Base-by-base conservation (phyloP, 2,888 invertebrate species). In the Odontomyia ornata region DNA sequence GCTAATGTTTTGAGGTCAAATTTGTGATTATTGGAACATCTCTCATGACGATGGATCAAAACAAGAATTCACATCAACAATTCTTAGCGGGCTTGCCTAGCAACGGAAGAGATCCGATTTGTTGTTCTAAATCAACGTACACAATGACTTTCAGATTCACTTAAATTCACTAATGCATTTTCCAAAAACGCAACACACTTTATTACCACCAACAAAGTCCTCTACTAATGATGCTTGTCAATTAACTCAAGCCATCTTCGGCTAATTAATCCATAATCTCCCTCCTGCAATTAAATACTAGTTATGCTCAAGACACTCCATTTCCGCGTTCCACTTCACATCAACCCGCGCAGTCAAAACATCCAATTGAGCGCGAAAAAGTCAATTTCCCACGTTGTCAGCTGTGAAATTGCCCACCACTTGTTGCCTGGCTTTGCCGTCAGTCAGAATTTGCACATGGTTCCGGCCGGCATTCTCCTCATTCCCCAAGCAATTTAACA, bases 391-490 rank as follows among this genome's bases (percentile, higher is more conserved):
- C 30, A 36, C 36, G 3, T 36, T 5, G 5, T 36, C n/a, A 4
- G 52, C 52, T 52, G 52, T 15, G 3, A 13, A 52, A 13, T 9
- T 9, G 4, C 15, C 5, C 52, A 2, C 52, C 52, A 64, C 27
- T 27, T 64, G 64, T 64, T 64, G 30, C 64, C 11, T 64, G 15
- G 18, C n/a, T n/a, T 27, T 11, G 52, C 52, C 13, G 52, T 4
- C 15, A 15, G 13, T 15, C 7, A 4, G 5, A 4, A 9, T 5
- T 4, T 15, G 67, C 67, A 67, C 67, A 36, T 67, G 67, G 46
- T 64, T 64, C 64, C 64, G 64, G 27, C 64, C 25, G 23, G 4
- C 5, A n/a, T 11, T 60, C 60, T 21, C 60, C 64, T 64, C 64
- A 3, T n/a, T 52, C 52, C 52, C 52, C 52, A 52, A 9, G 15